Conservation (phyloP, 1,140 invertebrate species). For the Listronotus oregonensis region DNA sequence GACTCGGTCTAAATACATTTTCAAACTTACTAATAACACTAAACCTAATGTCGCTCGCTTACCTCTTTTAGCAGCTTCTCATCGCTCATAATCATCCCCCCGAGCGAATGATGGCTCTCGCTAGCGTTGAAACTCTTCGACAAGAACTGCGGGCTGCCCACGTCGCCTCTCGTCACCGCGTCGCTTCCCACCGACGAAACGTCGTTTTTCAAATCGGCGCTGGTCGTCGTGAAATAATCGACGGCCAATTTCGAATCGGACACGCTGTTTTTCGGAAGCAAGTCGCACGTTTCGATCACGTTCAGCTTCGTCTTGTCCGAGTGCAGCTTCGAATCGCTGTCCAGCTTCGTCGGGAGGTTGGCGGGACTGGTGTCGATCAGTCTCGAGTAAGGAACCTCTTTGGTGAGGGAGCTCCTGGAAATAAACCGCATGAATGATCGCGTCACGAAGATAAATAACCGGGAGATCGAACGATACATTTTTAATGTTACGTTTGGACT, state of each 20-base stretch:
- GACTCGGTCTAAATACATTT: neutral
- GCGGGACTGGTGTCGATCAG: slow-evolving; percentile 70
- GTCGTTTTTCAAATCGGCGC: slow-evolving; percentile 31
- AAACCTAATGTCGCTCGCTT: no score
- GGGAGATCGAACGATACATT: no score
- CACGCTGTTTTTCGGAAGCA: slow-evolving; percentile 68
- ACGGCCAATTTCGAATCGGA: slow-evolving; percentile 82
- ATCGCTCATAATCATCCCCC: slow-evolving; percentile 56
- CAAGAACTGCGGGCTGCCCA: slow-evolving; percentile 17
- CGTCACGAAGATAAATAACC: slow-evolving; percentile 3
- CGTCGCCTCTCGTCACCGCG: neutral
- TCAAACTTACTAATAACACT: no score
- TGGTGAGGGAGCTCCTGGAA: slow-evolving; percentile 55
- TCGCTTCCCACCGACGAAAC: slow-evolving; percentile 19
- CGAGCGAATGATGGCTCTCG: slow-evolving; percentile 61
- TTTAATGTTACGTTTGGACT: no score
- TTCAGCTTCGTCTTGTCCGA: slow-evolving; percentile 68
- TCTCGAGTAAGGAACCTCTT: slow-evolving; percentile 79
- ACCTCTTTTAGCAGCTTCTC: slow-evolving; percentile 59
- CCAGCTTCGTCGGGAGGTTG: slow-evolving; percentile 67
- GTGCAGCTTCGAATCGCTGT: slow-evolving; percentile 78
- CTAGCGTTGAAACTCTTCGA: slow-evolving; percentile 52
- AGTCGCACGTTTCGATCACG: slow-evolving; percentile 60
- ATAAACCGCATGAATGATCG: no score
- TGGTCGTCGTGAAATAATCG: slow-evolving; percentile 58